Conservation (phyloP, 2,797 vertebrate genomes). For the Xenentodon cancila region DNA sequence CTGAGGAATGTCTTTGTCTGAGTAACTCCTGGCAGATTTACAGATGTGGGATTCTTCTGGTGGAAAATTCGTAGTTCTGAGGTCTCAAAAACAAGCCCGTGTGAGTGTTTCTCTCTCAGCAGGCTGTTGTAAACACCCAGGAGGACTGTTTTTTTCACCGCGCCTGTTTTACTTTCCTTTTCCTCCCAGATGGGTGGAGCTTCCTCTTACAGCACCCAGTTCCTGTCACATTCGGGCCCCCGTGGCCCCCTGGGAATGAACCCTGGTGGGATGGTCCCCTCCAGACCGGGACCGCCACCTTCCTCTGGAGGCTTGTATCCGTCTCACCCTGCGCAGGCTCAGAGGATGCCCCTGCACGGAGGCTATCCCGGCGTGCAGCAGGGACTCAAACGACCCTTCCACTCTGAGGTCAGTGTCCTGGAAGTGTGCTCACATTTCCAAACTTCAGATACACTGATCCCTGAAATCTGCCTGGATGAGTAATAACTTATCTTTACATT, state of each 20-base stretch:
- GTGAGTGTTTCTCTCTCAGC: background rate
- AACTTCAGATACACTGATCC: too few species aligned
- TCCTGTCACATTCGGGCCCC: constrained; percentile 88
- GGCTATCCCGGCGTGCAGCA: constrained; percentile 86
- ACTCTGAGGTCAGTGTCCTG: constrained; percentile 81
- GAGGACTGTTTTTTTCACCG: constrained; percentile 8
- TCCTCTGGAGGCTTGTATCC: constrained; percentile 81
- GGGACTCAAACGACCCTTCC: constrained; percentile 89
- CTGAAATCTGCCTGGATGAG: background rate
- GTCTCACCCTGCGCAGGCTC: constrained; percentile 78
- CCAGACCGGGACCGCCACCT: constrained; percentile 75
- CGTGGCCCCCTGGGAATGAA: constrained; percentile 86
- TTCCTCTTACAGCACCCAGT: constrained; percentile 91
- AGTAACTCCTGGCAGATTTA: too few species aligned
- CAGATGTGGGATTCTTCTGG: too few species aligned
- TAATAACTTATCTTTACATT: background rate
- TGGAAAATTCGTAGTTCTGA: too few species aligned
- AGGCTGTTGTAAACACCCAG: background rate
- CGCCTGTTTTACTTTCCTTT: constrained; percentile 32
- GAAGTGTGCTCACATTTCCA: too few species aligned
- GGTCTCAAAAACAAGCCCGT: too few species aligned
- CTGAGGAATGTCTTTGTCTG: too few species aligned
- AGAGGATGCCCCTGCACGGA: constrained; percentile 88
- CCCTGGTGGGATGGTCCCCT: constrained; percentile 84
- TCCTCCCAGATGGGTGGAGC: constrained; percentile 88